phyloP scores from a whole-genome alignment of 2,113 vertebrate species.

The Cnemophilus loriae region DNA sequence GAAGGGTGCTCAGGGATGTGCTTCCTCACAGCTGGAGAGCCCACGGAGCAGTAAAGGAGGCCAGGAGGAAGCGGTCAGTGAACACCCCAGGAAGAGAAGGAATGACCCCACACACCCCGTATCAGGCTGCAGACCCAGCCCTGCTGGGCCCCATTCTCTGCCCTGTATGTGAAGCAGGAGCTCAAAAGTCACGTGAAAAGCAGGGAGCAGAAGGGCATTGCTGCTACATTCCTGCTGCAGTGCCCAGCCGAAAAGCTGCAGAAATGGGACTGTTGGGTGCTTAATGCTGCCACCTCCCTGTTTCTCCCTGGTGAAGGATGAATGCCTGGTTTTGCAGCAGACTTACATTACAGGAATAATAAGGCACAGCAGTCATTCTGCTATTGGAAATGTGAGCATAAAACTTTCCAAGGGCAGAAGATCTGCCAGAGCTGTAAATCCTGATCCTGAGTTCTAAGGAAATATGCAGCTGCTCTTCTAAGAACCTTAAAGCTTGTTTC shows the following conservation, averaged over 20 bases:
- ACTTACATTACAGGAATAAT: neutral
- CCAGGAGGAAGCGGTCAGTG: neutral
- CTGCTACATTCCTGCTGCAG: neutral
- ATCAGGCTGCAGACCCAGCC: neutral
- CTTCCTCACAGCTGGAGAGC: neutral
- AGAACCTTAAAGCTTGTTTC: neutral
- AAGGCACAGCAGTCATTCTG: neutral
- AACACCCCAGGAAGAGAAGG: neutral
- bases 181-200: neutral
- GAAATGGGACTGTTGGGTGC: neutral
- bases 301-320: neutral
- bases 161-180: neutral
- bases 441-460: neutral
- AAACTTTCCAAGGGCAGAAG: neutral
- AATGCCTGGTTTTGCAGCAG: neutral
- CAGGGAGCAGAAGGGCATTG: neutral
- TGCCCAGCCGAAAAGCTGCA: neutral
- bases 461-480: neutral
- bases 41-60: neutral
- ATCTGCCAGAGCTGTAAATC: neutral
- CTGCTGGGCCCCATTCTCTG: neutral
- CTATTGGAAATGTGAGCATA: neutral
- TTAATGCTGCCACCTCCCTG: neutral
- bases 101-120: neutral
- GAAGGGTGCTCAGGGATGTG: neutral